Percentiles rank a stretch among this genome's conserved stretches.
phyloP scores from a whole-genome alignment of 2,113 vertebrate species.

The Nyctereutes procyonoides region DNA sequence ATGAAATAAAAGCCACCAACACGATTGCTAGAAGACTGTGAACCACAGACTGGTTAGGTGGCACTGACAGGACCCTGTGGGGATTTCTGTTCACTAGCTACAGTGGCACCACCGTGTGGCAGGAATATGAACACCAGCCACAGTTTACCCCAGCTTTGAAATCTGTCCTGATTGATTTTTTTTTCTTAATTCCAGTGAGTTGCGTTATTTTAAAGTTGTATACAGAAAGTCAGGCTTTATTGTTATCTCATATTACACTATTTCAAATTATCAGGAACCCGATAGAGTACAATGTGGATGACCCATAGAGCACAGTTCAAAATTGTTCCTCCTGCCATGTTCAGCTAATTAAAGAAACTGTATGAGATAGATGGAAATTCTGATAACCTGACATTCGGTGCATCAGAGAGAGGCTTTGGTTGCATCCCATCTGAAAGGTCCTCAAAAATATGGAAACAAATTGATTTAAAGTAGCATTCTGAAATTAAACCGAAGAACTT shows the following conservation, averaged over 20 bases:
- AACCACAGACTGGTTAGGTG: neutral
- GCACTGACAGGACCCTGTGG: rapidly evolving
- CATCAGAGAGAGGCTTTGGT: neutral
- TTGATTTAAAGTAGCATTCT: neutral
- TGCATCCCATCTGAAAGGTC: neutral
- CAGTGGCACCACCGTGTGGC: slow-evolving; percentile 56
- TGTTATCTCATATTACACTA: neutral
- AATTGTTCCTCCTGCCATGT: slow-evolving; percentile 91
- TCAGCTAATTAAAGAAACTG: slow-evolving; percentile 91
- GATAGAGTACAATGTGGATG: slow-evolving; percentile 83
- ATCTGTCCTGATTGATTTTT: neutral
- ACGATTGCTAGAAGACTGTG: neutral
- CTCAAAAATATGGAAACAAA: neutral
- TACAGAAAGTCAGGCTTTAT: slow-evolving; percentile 1
- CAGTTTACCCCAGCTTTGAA: neutral
- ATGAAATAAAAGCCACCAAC: neutral
- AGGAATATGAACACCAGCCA: neutral
- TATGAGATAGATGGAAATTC: slow-evolving; percentile 88
- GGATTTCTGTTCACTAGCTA: neutral
- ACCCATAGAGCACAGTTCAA: slow-evolving; percentile 86
- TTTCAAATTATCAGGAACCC: slow-evolving; percentile 78
- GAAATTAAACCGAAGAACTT: neutral
- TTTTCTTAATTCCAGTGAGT: neutral
- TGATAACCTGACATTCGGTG: neutral
- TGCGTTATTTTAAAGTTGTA: slow-evolving; percentile 28